Base-by-base conservation (phyloP, 2,888 invertebrate species). In the Melieria picta region DNA sequence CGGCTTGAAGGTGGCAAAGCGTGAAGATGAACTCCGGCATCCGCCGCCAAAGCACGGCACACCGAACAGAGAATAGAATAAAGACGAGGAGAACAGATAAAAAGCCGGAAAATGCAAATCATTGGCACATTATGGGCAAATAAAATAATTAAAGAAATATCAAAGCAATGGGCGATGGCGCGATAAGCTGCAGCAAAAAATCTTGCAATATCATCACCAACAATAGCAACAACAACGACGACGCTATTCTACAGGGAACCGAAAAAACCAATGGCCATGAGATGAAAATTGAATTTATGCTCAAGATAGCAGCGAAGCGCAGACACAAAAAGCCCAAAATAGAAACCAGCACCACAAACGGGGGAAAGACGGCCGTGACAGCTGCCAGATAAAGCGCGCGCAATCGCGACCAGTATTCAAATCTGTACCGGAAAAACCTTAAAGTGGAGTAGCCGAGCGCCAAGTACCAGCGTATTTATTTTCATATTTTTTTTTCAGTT, bases 101-200 rank as follows among this genome's bases (percentile, higher is more conserved):
- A 13, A 45, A 61, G n/a, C 45, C 45, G 50, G 48, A 64, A 52
- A 50, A 64, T 64, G 64, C 64, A 52, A 64, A 64, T 64, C 64
- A 64, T 52, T 52, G 64, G 42, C 16, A 52, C 64, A 63, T 42
- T 30, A 50, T n/a, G n/a, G 7, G 47, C 43, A 65, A 13, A 46
- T 45, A 55, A 65, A 65, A 57, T 58, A 58, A 47, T 62, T 62
- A 47, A 47, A 4, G 62, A 62, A 62, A 62, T 46, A 62, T 62
- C 62, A 47, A 62, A 62, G 45, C 45, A 62, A 62, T 45, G 10
- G 42, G 45, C 9, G 47, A 47, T 47, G 30, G 58, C 7, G 13
- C 9, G 9, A 57, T 11, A 9, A 58, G 42, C 58, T 13, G 30
- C 42, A 46, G 43, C 45, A 43, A 62, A 46, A 62, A 62, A 47